Evolutionary conservation across 1,140 invertebrate genomes (phyloP), one percentile per base, ranked within the genome.

Genomic region (Wiebesia pumilae): DNA sequence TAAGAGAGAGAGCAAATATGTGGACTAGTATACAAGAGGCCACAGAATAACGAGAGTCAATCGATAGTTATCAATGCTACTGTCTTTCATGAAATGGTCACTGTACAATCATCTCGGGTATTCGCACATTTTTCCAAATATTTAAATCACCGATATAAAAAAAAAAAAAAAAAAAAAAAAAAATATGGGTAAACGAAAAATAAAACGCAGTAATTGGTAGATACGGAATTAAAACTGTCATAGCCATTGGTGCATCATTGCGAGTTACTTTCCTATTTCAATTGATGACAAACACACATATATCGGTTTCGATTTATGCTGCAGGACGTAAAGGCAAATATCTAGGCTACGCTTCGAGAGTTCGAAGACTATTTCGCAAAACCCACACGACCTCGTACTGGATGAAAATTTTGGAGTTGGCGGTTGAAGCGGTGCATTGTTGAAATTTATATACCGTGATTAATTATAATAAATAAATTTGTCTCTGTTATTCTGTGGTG

Each of bases 51-150:
- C 92, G 93, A 91, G 91, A 91, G 90, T 91, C 89, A 51, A 81
- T 78, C 65, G 79, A 87, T 80, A 83, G 35, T 88, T 75, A 69
- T 69, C n/a, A 75, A 81, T 79, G 83, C 67, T 62, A 87, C 85
- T 89, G 88, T 90, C 91, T 93, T 93, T 92, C 92, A 93, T 93
- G 92, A 94, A 92, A 94, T 94, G 93, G 93, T 94, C 93, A 93
- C 93, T 94, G 93, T 93, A 92, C 40, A 85, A 82, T 85, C 82
- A 84, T 87, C 80, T 67, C 58, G 80, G 71, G 40, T 38, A 77
- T 27, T 75, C 54, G 14, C 54, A 77, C 75, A 75, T 43, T 85
- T 33, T 77, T 81, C 54, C 27, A 38, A 43, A 43, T 82, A 62
- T 84, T n/a, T n/a, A 80, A 77, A 79, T 86, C 6, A 62, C 27